Percentiles rank a stretch among this genome's conserved stretches.
These are phyloP conservation scores for Erebia epiphron DNA, from an alignment of 2,888 invertebrate species.

Conservation along the genomic window DNA sequence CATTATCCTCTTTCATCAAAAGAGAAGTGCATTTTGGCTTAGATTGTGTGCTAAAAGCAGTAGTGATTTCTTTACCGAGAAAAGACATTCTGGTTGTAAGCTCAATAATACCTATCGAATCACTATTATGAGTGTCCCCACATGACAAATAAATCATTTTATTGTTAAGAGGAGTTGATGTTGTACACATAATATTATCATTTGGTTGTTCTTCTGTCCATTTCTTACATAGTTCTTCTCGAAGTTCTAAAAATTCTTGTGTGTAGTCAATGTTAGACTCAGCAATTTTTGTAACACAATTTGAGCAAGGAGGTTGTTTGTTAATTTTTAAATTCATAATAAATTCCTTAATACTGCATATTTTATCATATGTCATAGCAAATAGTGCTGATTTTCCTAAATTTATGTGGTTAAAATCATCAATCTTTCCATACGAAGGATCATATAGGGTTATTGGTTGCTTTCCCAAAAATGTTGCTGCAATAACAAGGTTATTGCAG, in stretches of 20 bases:
- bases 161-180: conserved; percentile 68
- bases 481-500: conserved; percentile 70
- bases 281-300: conserved; percentile 68
- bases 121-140: conserved; percentile 57
- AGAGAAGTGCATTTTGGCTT: conserved; percentile 62
- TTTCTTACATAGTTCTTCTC: conserved; percentile 69
- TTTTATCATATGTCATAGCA: conserved; percentile 78
- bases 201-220: conserved; percentile 68
- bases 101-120: conserved; percentile 73
- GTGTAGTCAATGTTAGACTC: conserved; percentile 70
- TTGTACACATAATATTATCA: conserved; percentile 70
- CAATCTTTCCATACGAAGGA: conserved; percentile 65
- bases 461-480: conserved; percentile 70
- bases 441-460: conserved; percentile 69
- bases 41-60: conserved; percentile 64
- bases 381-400: conserved; percentile 74
- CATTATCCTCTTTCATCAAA: conserved; percentile 67
- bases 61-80: conserved; percentile 76
- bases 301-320: conserved; percentile 72
- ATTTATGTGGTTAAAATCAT: conserved; percentile 65
- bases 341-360: conserved; percentile 68
- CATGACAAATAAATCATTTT: conserved; percentile 70
- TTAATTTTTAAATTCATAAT: conserved; percentile 61
- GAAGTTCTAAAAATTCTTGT: conserved; percentile 59
- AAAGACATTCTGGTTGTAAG: conserved; percentile 73